A percentile compares a stretch with the other conserved stretches of the same genome.
phyloP scores from a whole-genome alignment of 2,113 vertebrate species.

The Calidris pugnax region DNA sequence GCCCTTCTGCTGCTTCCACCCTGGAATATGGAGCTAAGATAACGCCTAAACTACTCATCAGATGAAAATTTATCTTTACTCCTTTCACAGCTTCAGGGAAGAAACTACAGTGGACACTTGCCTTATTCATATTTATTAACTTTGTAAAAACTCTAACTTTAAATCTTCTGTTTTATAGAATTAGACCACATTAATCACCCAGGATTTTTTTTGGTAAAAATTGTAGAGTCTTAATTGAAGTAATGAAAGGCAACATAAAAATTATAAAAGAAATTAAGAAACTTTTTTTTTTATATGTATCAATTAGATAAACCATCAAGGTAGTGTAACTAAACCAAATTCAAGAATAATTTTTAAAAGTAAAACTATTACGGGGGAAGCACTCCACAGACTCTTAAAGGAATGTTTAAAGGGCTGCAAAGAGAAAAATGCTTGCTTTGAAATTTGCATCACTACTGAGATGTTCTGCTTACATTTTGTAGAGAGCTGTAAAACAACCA shows the following conservation, averaged over 20 bases:
- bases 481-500: not conserved
- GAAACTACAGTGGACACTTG: not conserved
- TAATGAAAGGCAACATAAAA: not conserved
- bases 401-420: not conserved
- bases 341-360: not conserved
- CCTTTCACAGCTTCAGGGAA: not conserved
- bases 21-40: not conserved
- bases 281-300: not conserved
- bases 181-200: not conserved
- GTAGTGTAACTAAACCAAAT: not conserved
- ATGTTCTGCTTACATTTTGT: not conserved
- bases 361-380: not conserved
- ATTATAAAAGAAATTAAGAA: not conserved
- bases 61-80: not conserved
- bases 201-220: not conserved
- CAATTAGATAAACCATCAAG: not conserved
- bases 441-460: not conserved
- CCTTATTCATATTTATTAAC: not conserved
- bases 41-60: not conserved
- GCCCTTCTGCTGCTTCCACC: not conserved
- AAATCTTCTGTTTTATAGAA: not conserved
- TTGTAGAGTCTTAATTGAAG: not conserved
- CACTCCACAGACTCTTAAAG: not conserved
- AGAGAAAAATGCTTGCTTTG: not conserved
- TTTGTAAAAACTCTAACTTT: not conserved